Evolutionary conservation across 92 coral and sea anemone species (phyloP).

Genomic region (Umimayanthus chanpuru): DNA sequence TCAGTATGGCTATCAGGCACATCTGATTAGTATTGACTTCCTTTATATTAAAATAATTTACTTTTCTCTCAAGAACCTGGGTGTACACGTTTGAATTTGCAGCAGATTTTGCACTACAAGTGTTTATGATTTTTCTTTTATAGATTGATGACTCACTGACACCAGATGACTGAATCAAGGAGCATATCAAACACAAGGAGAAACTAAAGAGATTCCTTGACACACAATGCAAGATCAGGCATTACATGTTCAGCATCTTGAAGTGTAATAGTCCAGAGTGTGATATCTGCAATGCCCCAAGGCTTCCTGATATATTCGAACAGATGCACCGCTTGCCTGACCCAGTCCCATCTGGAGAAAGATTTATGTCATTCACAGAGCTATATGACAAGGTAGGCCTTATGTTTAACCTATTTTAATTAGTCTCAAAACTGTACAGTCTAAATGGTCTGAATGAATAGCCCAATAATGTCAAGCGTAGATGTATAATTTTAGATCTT

Average conservation of each 20-base stretch:
- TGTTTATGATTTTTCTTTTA: conserved; percentile 17
- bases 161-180: conserved; percentile 1
- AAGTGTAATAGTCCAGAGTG: conserved; percentile 27
- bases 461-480: conserved; percentile 5
- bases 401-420: background rate
- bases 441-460: conserved; percentile 2
- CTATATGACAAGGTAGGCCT: conserved; percentile 43
- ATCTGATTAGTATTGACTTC: background rate
- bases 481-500: background rate
- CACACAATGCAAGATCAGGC: conserved; percentile 12
- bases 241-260: conserved; percentile 19
- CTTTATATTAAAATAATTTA: background rate
- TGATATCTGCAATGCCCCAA: conserved; percentile 5
- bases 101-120: conserved; percentile 19
- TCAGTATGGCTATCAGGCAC: background rate
- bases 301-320: conserved; percentile 25
- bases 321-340: conserved; percentile 48
- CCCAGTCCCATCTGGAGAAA: conserved; percentile 50
- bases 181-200: conserved; percentile 8
- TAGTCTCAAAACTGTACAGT: conserved; percentile 24
- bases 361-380: conserved; percentile 35
- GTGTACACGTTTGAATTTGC: conserved; percentile 9
- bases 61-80: conserved; percentile 11
- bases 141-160: conserved; percentile 37
- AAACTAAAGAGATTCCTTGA: background rate